A percentile compares a stretch with the other conserved stretches of the same genome.
Evolutionary conservation across 2,113 vertebrate genomes (phyloP).

Genomic region (Calypte anna): DNA sequence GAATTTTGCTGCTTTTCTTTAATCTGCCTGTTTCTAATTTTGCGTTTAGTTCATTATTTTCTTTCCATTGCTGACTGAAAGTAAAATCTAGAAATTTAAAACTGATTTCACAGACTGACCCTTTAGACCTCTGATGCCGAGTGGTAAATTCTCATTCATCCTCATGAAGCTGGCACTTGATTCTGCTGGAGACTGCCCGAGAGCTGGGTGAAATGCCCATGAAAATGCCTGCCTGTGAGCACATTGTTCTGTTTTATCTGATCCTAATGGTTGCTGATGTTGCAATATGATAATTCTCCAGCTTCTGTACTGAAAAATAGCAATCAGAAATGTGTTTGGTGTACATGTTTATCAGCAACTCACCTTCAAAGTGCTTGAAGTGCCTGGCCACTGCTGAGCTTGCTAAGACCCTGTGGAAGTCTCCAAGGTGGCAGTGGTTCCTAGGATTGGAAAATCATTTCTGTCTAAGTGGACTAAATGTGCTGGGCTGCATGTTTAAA

Average conservation of each 20-base stretch:
- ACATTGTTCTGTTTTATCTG: rapidly evolving
- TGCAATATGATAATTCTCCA: background rate
- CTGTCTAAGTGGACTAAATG: background rate
- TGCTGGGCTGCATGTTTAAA: background rate
- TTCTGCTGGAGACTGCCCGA: background rate
- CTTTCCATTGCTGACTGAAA: background rate
- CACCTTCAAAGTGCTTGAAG: background rate
- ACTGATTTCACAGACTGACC: background rate
- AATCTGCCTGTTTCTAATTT: background rate
- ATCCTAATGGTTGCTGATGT: background rate
- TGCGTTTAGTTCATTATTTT: background rate
- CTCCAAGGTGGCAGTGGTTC: background rate
- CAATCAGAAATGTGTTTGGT: background rate
- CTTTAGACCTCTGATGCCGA: background rate
- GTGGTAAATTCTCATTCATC: background rate
- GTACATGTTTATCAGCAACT: background rate
- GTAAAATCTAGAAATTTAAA: background rate
- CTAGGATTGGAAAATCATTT: background rate
- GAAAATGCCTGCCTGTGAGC: background rate
- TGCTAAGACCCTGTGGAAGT: background rate
- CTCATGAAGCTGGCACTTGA: background rate
- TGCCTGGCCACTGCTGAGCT: background rate
- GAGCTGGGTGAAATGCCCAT: rapidly evolving
- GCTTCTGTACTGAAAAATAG: rapidly evolving
- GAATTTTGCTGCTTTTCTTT: background rate